These are phyloP conservation scores for Heliothis virescens DNA, from an alignment of 1,140 invertebrate species.

Conservation along the genomic window DNA sequence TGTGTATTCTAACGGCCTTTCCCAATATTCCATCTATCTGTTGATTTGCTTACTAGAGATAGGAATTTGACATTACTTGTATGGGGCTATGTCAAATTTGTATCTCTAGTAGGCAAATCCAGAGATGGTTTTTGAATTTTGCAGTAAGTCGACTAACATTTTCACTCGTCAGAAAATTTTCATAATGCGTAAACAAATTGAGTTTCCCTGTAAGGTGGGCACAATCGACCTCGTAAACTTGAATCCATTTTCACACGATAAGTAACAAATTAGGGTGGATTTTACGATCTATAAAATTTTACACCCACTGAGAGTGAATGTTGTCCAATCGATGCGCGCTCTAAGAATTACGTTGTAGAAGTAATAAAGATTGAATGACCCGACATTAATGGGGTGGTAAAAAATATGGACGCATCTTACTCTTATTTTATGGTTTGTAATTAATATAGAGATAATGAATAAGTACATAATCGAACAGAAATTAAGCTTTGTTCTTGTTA, in stretches of 20 bases:
- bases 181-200: not conserved
- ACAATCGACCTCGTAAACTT: constrained; percentile 43
- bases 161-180: not conserved
- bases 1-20: too few species aligned
- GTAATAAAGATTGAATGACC: constrained; percentile 26
- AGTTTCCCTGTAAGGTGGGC: not conserved
- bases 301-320: constrained; percentile 10
- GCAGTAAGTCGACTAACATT: not conserved
- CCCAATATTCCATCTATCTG: too few species aligned
- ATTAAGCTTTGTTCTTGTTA: not conserved
- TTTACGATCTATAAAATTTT: constrained; percentile 58
- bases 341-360: constrained; percentile 9
- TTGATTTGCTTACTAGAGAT: too few species aligned
- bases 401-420: constrained; percentile 9
- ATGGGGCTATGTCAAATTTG: too few species aligned
- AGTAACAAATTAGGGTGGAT: constrained; percentile 51
- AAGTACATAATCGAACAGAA: not conserved
- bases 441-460: constrained; percentile 4
- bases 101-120: too few species aligned
- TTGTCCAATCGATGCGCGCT: constrained; percentile 26
- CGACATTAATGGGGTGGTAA: constrained; percentile 31
- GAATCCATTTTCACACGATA: constrained; percentile 48
- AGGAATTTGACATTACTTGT: too few species aligned
- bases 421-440: constrained; percentile 15
- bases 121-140: too few species aligned